These are phyloP conservation scores for Esox niger DNA, from an alignment of 2,113 vertebrate species.

Conservation along the genomic window DNA sequence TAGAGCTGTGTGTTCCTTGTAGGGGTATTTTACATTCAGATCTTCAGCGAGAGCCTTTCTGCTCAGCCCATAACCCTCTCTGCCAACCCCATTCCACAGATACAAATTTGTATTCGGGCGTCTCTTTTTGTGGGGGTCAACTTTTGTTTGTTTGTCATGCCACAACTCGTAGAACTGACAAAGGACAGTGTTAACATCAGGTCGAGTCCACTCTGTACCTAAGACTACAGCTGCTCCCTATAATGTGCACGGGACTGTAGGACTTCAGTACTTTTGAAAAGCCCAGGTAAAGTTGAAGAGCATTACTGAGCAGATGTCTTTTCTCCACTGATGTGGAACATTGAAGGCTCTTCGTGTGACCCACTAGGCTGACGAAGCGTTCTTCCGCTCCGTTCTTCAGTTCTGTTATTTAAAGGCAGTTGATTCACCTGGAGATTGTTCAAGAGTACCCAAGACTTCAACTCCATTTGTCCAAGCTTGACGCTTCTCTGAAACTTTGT, in stretches of 20 bases:
- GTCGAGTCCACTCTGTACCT: conserved; percentile 50
- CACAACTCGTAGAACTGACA: no score
- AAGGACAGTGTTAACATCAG: no score
- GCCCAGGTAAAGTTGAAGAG: conserved; percentile 52
- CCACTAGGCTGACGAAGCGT: neutral
- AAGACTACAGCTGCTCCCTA: conserved; percentile 35
- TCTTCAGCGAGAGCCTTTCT: no score
- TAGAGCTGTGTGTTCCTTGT: conserved; percentile 61
- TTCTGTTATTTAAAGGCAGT: neutral
- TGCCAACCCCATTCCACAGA: no score
- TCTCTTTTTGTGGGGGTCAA: conserved; percentile 11
- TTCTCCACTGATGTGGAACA: neutral
- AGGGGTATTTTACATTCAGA: no score
- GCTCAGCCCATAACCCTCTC: conserved; percentile 15
- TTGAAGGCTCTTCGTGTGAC: neutral
- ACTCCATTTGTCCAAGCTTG: no score
- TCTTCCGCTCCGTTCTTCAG: no score
- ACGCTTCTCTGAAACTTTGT: no score
- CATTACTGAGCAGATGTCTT: conserved; percentile 25
- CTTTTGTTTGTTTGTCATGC: conserved; percentile 46
- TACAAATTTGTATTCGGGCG: no score
- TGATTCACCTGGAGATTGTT: neutral
- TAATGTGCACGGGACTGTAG: conserved; percentile 2
- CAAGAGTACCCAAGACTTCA: no score
- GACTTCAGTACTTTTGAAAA: conserved; percentile 37